Base-by-base conservation (phyloP, 2,797 vertebrate species). In the Anas bahamensis region DNA sequence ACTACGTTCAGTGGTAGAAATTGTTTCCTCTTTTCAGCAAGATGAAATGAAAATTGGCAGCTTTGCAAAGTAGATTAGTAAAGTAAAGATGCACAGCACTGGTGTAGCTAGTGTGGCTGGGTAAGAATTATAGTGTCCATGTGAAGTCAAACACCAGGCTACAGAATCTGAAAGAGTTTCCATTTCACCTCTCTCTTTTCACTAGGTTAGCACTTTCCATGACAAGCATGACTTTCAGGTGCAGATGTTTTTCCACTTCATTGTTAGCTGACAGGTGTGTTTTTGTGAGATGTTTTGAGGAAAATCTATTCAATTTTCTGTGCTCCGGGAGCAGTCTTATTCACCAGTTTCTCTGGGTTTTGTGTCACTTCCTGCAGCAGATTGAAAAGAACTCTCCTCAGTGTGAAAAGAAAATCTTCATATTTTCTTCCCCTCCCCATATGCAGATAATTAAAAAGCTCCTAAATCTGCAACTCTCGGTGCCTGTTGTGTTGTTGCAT, bases 361-460 rank as follows among this genome's bases (percentile, higher is more conserved):
- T 83, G 37, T 81, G 80, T 66, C 65, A 21, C n/a, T 78, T 83
- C 57, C 68, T 81, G 74, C 33, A 74, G 65, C 13, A 66, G 50
- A 13, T 55, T 90, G 87, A 84, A 86, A 92, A 95, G 56, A 92
- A 21, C 41, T 55, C 33, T 9, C 41, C 11, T 72, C 16, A 24
- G 19, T 19, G 31, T 0, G 1, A 83, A 41, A 65, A 90, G 59
- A 61, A 94, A 92, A 88, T 56, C 35, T 37, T 48, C 41, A 24
- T 24, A 24, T 28, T 52, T 84, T 83, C 68, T 86, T 93, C 60
- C 44, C 76, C 33, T 79, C 64, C 71, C 53, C 74, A 59, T 53
- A 46, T 29, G 56, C 6, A 28, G 74, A 79, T 90, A 94, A 96
- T 88, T 86, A 82, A 88, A 93, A 95, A 92, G 31, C 35, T 82